Percentiles rank a stretch among this genome's conserved stretches.
Evolutionary conservation across 35 echinoderm and acorn worm species (phyloP).

Genomic region (Nesometra sesokonis): DNA sequence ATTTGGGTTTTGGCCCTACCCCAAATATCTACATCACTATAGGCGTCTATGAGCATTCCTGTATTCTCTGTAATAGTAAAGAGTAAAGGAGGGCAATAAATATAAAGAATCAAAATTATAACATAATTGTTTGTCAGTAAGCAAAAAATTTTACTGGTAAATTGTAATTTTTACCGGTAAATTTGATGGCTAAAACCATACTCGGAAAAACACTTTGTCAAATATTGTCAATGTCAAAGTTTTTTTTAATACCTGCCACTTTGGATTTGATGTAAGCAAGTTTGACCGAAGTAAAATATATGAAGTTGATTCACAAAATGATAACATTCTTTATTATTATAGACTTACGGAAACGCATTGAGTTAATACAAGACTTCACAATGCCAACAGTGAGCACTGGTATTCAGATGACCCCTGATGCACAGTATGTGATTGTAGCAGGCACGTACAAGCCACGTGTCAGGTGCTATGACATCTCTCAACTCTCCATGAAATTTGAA

Average conservation of each 20-base stretch:
- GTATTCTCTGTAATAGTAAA: too few relatives aligned
- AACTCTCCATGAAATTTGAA: conserved; percentile 98
- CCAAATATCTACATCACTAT: too few relatives aligned
- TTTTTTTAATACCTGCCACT: neutral
- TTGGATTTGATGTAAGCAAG: too few relatives aligned
- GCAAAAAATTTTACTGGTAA: too few relatives aligned
- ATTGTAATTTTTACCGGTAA: too few relatives aligned
- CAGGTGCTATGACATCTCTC: conserved; percentile 73
- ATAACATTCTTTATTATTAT: neutral
- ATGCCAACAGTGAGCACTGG: conserved; percentile 79
- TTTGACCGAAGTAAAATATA: neutral
- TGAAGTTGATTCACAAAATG: neutral
- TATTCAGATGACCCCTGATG: conserved; percentile 68
- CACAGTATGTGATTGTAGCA: conserved; percentile 75
- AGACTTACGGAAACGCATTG: conserved; percentile 82
- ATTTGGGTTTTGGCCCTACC: too few relatives aligned
- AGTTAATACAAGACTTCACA: conserved; percentile 94
- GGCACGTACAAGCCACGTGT: conserved; percentile 90
- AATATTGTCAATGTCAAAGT: neutral
- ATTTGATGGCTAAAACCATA: too few relatives aligned
- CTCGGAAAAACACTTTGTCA: too few relatives aligned
- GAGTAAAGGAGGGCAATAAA: too few relatives aligned
- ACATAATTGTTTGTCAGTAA: too few relatives aligned
- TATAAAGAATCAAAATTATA: too few relatives aligned
- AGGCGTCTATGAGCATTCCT: too few relatives aligned